These are phyloP conservation scores for Epinephelus awoara DNA, from an alignment of 2,797 vertebrate genomes.

Conservation along the genomic window DNA sequence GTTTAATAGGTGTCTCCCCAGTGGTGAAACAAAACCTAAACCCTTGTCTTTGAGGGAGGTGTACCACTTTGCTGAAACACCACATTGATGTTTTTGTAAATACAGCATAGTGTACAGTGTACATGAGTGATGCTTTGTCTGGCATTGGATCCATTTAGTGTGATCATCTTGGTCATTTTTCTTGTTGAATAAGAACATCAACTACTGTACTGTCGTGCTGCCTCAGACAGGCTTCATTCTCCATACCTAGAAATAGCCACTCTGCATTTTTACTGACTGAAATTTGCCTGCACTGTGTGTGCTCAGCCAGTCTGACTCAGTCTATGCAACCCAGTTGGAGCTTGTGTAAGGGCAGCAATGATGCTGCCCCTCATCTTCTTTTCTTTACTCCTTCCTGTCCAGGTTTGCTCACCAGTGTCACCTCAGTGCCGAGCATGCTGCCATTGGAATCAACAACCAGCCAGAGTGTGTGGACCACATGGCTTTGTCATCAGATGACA, in stretches of 20 bases:
- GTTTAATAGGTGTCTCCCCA: too few relatives aligned
- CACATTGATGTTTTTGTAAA: background rate
- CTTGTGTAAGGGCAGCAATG: background rate
- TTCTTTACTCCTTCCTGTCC: conserved; percentile 9
- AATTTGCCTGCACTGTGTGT: background rate
- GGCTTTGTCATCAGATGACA: conserved; percentile 23
- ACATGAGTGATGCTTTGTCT: background rate
- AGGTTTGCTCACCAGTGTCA: conserved; percentile 16
- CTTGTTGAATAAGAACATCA: background rate
- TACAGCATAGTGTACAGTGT: background rate
- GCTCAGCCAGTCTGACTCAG: conserved; percentile 7
- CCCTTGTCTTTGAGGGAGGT: background rate
- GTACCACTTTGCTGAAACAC: background rate
- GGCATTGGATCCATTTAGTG: background rate
- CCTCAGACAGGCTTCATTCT: background rate
- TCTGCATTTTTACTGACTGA: background rate
- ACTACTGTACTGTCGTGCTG: background rate
- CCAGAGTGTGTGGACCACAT: background rate
- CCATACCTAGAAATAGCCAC: conserved; percentile 14
- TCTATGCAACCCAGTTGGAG: conserved; percentile 1
- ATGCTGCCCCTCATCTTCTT: background rate
- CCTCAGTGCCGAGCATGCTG: conserved; percentile 5
- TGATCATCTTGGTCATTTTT: conserved; percentile 5
- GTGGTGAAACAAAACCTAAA: too few relatives aligned
- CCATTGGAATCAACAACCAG: background rate